Evolutionary conservation across 2,888 invertebrate genomes (phyloP), one percentile per base, ranked within the genome.

Genomic region (Barypeithes pellucidus): DNA sequence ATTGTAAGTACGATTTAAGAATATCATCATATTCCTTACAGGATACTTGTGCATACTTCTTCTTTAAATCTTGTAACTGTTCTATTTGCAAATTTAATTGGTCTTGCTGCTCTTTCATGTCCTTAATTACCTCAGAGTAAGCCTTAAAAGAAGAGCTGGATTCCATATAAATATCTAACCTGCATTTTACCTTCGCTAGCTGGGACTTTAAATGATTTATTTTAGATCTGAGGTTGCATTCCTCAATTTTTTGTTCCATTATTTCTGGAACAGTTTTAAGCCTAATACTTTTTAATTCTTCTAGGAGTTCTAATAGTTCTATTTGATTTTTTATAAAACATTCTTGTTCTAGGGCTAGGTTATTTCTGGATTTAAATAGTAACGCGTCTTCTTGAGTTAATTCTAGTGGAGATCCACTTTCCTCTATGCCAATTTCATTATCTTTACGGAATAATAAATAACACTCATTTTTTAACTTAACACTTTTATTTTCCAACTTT

Each of bases 1-100:
- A 81, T 69, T 87, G 83, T 57, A 81, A 78, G 77, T 87, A 88
- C 36, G 82, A 82, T 60, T 82, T 84, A 47, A 87, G 78, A 39
- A 88, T 83, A 66, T 85, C 83, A 76, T 87, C 84, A 76, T 85
- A 88, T 77, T 87, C 86, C 69, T 84, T 85, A 71, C 85, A 85
- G 36, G 81, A 80, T 7, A 88, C 82, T 54, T 81, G 80, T 47
- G 85, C 82, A 77, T 88, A 88, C 72, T 84, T 82, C 70, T 84
- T 83, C 76, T 84, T 85, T 14, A 86, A 75, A 60, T 81, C 78
- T 59, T 79, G 80, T 59, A 87, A 84, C 14, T 84, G 76, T 63
- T 83, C 78, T 52, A 88, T 84, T 78, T 87, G 84, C 67, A 80
- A 77, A 62, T 80, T 79, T n/a, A 82, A 78, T 67, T 81, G 80